A percentile compares a stretch with the other conserved stretches of the same genome.
Evolutionary conservation across 2,888 invertebrate species (phyloP).

Genomic region (Sympetrum striolatum): DNA sequence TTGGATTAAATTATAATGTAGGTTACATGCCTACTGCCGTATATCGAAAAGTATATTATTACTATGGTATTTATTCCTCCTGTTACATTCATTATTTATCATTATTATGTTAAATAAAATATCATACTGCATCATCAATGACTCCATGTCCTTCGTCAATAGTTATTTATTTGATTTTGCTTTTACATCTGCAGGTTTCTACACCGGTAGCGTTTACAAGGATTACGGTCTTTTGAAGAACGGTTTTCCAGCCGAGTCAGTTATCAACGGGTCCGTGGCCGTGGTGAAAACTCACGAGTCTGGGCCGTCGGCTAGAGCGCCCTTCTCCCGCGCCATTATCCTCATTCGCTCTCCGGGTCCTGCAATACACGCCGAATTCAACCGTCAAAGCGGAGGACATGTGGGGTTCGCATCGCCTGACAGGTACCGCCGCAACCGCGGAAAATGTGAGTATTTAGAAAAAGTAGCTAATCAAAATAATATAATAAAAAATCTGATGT

Average conservation of each 20-base stretch:
- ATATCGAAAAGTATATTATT: too few relatives aligned
- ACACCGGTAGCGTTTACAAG: slow-evolving; percentile 82
- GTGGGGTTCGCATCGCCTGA: slow-evolving; percentile 78
- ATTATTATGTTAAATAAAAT: too few relatives aligned
- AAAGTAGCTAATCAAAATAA: too few relatives aligned
- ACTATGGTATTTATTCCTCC: too few relatives aligned
- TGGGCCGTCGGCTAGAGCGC: slow-evolving; percentile 66
- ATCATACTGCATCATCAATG: neutral
- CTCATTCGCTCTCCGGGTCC: slow-evolving; percentile 75
- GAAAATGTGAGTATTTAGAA: slow-evolving; percentile 63
- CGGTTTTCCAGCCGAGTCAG: slow-evolving; percentile 81
- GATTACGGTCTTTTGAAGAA: slow-evolving; percentile 79
- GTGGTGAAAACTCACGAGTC: slow-evolving; percentile 83
- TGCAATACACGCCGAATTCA: slow-evolving; percentile 80
- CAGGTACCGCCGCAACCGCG: slow-evolving; percentile 68
- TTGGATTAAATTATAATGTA: too few relatives aligned
- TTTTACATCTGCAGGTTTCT: slow-evolving; percentile 65
- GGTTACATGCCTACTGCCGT: too few relatives aligned
- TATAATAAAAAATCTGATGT: too few relatives aligned
- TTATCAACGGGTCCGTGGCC: slow-evolving; percentile 76
- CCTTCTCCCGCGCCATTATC: slow-evolving; percentile 72
- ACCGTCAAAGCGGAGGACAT: slow-evolving; percentile 80
- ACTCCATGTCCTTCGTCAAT: neutral
- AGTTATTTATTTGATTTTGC: neutral
- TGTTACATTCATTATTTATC: too few relatives aligned